Conservation (phyloP, 2,797 vertebrate genomes). For the Todus mexicanus region DNA sequence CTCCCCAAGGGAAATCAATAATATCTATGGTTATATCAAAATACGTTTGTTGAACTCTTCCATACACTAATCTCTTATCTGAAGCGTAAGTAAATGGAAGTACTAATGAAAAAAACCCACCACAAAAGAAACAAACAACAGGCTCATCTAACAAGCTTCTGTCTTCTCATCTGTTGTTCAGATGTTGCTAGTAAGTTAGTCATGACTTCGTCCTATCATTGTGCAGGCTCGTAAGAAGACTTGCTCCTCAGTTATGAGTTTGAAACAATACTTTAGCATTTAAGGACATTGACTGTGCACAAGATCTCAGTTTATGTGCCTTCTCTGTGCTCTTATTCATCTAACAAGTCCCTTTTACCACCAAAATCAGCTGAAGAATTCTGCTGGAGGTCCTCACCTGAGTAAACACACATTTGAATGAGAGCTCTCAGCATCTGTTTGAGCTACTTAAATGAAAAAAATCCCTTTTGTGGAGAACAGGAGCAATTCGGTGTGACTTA, state of each 20-base stretch:
- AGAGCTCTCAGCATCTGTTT: background rate
- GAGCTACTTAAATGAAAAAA: background rate
- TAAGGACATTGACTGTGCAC: background rate
- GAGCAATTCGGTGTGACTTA: background rate
- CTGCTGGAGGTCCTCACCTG: background rate
- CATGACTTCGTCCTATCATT: background rate
- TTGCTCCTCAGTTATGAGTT: background rate
- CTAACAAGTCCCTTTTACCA: background rate
- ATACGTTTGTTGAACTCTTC: background rate
- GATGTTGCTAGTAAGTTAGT: background rate
- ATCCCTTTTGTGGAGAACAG: background rate
- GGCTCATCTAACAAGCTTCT: background rate
- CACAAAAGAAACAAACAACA: too few relatives aligned
- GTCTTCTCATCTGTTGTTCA: background rate
- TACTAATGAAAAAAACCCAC: background rate
- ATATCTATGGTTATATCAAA: background rate
- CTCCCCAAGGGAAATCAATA: background rate
- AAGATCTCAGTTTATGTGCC: background rate
- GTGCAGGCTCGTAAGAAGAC: background rate
- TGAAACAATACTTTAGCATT: background rate
- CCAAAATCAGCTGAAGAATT: background rate
- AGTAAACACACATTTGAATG: background rate
- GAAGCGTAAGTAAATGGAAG: background rate
- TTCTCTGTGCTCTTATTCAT: background rate
- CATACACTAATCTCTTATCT: background rate